Conservation (phyloP, 2,797 vertebrate species). For the Coilia nasus region DNA sequence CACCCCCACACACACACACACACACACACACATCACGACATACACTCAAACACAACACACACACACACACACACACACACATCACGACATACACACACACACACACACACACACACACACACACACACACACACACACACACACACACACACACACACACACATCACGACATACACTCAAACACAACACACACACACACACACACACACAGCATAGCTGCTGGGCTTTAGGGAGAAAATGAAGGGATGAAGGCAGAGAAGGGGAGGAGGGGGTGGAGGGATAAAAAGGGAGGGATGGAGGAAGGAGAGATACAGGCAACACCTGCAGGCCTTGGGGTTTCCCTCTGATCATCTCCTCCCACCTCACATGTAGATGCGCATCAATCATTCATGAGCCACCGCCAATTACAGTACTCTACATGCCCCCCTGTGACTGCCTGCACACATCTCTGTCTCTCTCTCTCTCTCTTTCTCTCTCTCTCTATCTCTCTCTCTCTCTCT, state of each 20-base stretch:
- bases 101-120: no score
- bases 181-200: no score
- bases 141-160: no score
- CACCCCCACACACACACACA: background rate
- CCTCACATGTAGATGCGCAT: background rate
- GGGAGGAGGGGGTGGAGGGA: background rate
- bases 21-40: background rate
- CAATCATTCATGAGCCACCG: background rate
- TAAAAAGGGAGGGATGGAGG: background rate
- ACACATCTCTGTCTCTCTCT: no score
- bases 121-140: no score
- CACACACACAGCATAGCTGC: no score
- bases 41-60: no score
- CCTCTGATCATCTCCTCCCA: background rate
- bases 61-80: no score
- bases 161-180: no score
- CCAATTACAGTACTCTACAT: constrained; percentile 7
- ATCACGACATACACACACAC: no score
- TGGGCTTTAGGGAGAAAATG: background rate
- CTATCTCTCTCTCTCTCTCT: no score
- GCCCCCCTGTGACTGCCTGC: background rate
- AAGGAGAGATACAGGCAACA: background rate
- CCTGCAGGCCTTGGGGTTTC: background rate
- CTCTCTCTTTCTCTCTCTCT: no score
- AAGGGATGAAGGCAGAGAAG: background rate